These are phyloP conservation scores for Microcebus jonahi DNA, from an alignment of 2,113 vertebrate species.

Conservation along the genomic window DNA sequence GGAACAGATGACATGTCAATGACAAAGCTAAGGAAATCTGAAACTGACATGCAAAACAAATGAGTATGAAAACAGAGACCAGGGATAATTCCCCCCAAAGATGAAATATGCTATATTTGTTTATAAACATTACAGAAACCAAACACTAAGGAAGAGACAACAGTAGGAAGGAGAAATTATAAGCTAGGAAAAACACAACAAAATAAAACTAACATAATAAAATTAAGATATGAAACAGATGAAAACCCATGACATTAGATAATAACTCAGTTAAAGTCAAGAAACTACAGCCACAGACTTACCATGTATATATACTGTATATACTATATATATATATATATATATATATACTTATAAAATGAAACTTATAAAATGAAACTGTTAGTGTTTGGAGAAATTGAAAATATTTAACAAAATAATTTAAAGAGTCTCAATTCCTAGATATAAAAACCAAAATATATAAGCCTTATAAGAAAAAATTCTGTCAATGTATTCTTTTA, in stretches of 20 bases:
- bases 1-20: neutral
- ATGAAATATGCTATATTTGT: neutral
- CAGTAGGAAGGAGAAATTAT: neutral
- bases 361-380: neutral
- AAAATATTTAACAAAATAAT: neutral
- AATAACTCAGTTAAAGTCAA: neutral
- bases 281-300: neutral
- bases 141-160: neutral
- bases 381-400: neutral
- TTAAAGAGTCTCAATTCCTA: neutral
- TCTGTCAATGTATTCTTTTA: neutral
- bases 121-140: neutral
- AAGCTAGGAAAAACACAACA: neutral
- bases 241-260: neutral
- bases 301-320: neutral
- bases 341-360: neutral
- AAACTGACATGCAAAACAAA: neutral
- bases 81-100: neutral
- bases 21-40: neutral
- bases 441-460: neutral
- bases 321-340: neutral
- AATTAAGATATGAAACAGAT: neutral
- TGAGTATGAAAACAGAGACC: neutral
- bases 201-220: neutral
- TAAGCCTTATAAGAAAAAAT: slow-evolving; percentile 4